Evolutionary conservation across 1,140 invertebrate species (phyloP), one percentile per base, ranked within the genome.

Genomic region (Drosophila sucinea): DNA sequence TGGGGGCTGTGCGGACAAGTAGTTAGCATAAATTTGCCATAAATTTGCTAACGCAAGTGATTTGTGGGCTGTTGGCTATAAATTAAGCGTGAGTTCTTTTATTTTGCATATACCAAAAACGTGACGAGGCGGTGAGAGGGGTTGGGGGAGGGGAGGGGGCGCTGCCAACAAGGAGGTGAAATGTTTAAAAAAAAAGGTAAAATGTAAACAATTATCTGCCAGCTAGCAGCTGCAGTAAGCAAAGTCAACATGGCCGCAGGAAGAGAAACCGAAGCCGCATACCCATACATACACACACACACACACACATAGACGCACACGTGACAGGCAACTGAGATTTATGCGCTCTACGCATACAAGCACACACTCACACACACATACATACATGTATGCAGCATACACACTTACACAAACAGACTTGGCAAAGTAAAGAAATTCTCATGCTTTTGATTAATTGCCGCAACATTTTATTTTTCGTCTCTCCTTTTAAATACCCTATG

Each of bases 11-110:
- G 62, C 57, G 67, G 81, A 89, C 84, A 84, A 71, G 80, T 87
- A 90, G 86, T 90, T 90, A 90, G 86, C 86, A 90, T 90, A 90
- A 90, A 90, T 87, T 90, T 82, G 82, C 86, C 74, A 90, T 90
- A 90, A 90, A 90, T 90, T 90, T 90, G 70, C 68, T 80, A 90
- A 78, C 23, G 25, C 87, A 83, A 90, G 82, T 90, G 86, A 90
- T 90, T 90, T 90, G 86, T 90, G 79, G 77, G 69, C 70, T 73
- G 71, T 76, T 56, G 77, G 77, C 79, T 63, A 87, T 87, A 87
- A 87, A 83, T 87, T 84, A 87, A 80, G 75, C 67, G 67, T 67
- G 61, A 79, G 55, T 89, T 54, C 44, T 86, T 86, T 87, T 87
- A 84, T 84, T 83, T 77, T 79, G 57, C 82, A 86, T 74, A 77